A percentile compares a stretch with the other conserved stretches of the same genome.
These are phyloP conservation scores for Zoanthus sociatus DNA, from an alignment of 92 coral and sea anemone species.

Conservation along the genomic window DNA sequence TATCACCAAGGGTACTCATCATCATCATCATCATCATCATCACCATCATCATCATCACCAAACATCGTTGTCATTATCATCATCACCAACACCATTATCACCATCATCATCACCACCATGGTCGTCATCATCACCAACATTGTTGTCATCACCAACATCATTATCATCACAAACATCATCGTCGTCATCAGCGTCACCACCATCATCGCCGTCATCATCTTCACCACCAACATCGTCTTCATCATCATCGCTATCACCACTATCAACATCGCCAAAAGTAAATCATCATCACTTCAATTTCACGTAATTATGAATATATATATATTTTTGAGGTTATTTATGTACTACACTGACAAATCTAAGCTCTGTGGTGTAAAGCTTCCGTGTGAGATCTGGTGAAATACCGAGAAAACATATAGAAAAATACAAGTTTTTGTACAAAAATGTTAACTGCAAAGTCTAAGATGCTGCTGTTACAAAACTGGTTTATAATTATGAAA, in stretches of 20 bases:
- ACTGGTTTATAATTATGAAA: neutral
- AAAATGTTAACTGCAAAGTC: neutral
- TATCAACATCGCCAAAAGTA: neutral
- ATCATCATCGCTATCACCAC: neutral
- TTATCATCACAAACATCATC: too few relatives aligned
- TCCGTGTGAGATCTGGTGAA: neutral
- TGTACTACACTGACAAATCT: neutral
- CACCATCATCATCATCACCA: neutral
- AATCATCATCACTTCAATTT: neutral
- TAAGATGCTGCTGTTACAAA: neutral
- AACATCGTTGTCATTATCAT: neutral
- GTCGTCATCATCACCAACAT: neutral
- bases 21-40: neutral
- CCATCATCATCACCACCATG: neutral
- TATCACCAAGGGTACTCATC: too few relatives aligned
- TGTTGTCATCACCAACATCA: neutral
- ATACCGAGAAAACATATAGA: neutral
- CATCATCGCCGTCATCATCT: neutral
- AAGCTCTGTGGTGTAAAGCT: neutral
- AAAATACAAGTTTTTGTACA: conserved; percentile 13
- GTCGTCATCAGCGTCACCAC: neutral
- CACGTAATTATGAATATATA: too few relatives aligned
- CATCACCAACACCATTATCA: too few relatives aligned
- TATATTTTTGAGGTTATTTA: neutral
- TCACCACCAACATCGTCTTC: neutral